phyloP scores from a whole-genome alignment of 2,888 invertebrate genomes.

The Onchidella celtica region DNA sequence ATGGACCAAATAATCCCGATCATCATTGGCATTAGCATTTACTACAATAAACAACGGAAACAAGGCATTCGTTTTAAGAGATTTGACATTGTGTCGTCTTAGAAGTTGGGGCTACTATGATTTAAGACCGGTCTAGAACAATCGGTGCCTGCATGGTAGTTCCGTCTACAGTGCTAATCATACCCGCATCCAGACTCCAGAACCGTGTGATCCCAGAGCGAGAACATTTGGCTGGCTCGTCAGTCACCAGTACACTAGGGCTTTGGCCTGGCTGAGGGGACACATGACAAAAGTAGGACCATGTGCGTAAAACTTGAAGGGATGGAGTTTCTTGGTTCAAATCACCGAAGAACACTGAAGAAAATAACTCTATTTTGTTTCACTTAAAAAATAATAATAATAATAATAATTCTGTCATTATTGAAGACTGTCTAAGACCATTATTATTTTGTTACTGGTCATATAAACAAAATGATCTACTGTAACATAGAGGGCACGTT shows the following conservation, averaged over 20 bases:
- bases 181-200: conserved; percentile 10
- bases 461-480: no score
- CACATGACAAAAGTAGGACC: no score
- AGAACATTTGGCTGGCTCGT: conserved; percentile 16
- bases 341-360: no score
- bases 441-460: no score
- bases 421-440: no score
- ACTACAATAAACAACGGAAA: neutral
- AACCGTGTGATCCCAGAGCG: neutral
- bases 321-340: no score
- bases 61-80: neutral
- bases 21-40: conserved; percentile 15
- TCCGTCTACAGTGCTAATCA: neutral
- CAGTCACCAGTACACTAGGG: neutral
- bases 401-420: no score
- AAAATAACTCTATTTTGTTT: no score
- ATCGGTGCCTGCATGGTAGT: conserved; percentile 14
- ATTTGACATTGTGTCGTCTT: neutral
- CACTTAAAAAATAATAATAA: no score
- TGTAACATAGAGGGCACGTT: no score
- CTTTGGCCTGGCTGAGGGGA: neutral
- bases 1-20: neutral
- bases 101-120: conserved; percentile 9
- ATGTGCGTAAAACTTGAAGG: no score
- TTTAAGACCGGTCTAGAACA: conserved; percentile 4